Conservation (phyloP, 1,140 invertebrate genomes). For the Aleiodes sp. region DNA sequence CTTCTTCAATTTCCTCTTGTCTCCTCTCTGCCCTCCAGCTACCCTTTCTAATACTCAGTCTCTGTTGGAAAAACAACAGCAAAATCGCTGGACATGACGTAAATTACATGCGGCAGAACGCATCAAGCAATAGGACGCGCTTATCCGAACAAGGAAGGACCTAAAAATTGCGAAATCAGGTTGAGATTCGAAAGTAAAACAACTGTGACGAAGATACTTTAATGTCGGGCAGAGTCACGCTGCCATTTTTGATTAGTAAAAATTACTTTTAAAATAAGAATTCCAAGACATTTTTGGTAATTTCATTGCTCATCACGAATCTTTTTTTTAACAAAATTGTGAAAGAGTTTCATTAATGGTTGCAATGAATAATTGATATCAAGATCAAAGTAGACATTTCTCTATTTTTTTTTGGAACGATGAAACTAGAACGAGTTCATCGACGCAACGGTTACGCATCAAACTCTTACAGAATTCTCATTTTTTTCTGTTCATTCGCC, state of each 20-base stretch:
- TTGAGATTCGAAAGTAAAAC: conserved; percentile 57
- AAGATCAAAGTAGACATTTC: neutral
- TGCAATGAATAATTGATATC: neutral
- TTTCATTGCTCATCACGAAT: too few relatives aligned
- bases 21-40: neutral
- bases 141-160: conserved; percentile 28
- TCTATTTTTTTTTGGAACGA: neutral
- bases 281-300: too few relatives aligned
- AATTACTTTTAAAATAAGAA: neutral
- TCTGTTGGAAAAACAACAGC: too few relatives aligned
- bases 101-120: conserved; percentile 40
- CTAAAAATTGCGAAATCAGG: conserved; percentile 31
- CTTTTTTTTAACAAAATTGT: too few relatives aligned
- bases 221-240: neutral
- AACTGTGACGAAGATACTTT: conserved; percentile 26
- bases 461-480: neutral
- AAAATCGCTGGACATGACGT: conserved; percentile 49
- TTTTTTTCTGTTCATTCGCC: neutral
- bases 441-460: conserved; percentile 1
- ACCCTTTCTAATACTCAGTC: conserved; percentile 44
- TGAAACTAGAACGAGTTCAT: neutral
- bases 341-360: too few relatives aligned
- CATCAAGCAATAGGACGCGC: neutral
- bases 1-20: neutral
- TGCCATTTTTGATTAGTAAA: neutral